A percentile compares a stretch with the other conserved stretches of the same genome.
Evolutionary conservation across 1,140 invertebrate genomes (phyloP).

Genomic region (Olivierus martensii): DNA sequence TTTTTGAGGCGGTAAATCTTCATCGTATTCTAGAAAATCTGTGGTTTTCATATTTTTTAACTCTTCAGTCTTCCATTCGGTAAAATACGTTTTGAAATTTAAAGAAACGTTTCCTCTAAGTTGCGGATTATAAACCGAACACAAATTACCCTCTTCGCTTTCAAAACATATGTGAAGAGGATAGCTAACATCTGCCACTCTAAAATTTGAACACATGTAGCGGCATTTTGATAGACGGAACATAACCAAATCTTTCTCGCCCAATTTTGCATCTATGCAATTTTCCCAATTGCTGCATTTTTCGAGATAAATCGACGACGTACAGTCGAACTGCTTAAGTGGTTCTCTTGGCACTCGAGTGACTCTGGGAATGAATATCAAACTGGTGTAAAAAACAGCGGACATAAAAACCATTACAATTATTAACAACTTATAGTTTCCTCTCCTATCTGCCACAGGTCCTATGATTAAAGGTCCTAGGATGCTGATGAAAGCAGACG

Average conservation of each 20-base stretch:
- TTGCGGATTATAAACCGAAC: constrained; percentile 12
- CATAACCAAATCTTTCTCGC: constrained; percentile 12
- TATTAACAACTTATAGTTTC: neutral
- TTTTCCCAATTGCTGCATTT: constrained; percentile 20
- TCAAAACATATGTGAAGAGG: constrained; percentile 21
- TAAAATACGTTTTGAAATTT: constrained; percentile 18
- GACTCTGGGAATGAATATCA: neutral
- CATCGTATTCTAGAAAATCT: neutral
- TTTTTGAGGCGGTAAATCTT: neutral
- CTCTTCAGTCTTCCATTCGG: constrained; percentile 17
- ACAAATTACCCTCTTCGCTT: constrained; percentile 9
- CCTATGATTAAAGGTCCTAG: neutral
- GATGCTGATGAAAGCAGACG: neutral
- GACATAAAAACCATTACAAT: neutral
- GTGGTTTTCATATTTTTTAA: neutral
- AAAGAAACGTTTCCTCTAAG: constrained; percentile 6
- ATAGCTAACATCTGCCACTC: constrained; percentile 4
- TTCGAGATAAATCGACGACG: constrained; percentile 14
- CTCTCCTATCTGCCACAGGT: neutral
- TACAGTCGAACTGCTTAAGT: constrained; percentile 20
- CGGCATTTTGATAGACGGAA: constrained; percentile 17
- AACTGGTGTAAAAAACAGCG: neutral
- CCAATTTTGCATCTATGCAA: constrained; percentile 14
- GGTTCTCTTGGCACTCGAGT: neutral
- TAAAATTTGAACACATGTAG: constrained; percentile 15